These are phyloP conservation scores for Drosophila kikkawai DNA, from an alignment of 1,140 invertebrate genomes.

Conservation along the genomic window DNA sequence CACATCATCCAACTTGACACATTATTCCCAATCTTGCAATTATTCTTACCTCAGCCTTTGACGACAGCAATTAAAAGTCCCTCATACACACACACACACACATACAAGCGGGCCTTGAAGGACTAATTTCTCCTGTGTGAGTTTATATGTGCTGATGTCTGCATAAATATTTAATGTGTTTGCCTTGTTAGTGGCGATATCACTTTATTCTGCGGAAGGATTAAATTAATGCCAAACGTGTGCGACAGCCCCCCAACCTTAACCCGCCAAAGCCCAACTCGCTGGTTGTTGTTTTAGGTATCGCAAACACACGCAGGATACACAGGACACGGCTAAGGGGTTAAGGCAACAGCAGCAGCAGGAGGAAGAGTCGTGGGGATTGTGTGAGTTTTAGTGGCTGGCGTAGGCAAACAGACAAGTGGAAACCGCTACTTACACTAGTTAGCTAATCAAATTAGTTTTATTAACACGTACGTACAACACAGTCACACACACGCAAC, in stretches of 20 bases:
- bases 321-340: neutral
- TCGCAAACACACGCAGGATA: slow-evolving; percentile 38
- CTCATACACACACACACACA: slow-evolving; percentile 32
- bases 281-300: slow-evolving; percentile 73
- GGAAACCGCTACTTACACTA: slow-evolving; percentile 79
- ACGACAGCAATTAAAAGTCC: slow-evolving; percentile 77
- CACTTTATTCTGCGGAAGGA: slow-evolving; percentile 85
- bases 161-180: slow-evolving; percentile 83
- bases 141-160: slow-evolving; percentile 53
- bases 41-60: slow-evolving; percentile 83
- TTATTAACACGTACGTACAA: slow-evolving; percentile 79
- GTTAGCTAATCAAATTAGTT: slow-evolving; percentile 82
- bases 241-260: slow-evolving; percentile 13
- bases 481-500: slow-evolving; percentile 45
- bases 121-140: slow-evolving; percentile 52
- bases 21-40: slow-evolving; percentile 83
- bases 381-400: slow-evolving; percentile 36
- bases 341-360: too few species aligned
- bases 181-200: slow-evolving; percentile 84
- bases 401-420: slow-evolving; percentile 72
- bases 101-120: slow-evolving; percentile 42
- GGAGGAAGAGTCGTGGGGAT: neutral
- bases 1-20: slow-evolving; percentile 59
- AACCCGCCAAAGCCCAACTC: slow-evolving; percentile 28
- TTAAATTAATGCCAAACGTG: slow-evolving; percentile 84